Evolutionary conservation across 2,888 invertebrate genomes (phyloP), one percentile per base, ranked within the genome.

Genomic region (Lochmaea crataegi): DNA sequence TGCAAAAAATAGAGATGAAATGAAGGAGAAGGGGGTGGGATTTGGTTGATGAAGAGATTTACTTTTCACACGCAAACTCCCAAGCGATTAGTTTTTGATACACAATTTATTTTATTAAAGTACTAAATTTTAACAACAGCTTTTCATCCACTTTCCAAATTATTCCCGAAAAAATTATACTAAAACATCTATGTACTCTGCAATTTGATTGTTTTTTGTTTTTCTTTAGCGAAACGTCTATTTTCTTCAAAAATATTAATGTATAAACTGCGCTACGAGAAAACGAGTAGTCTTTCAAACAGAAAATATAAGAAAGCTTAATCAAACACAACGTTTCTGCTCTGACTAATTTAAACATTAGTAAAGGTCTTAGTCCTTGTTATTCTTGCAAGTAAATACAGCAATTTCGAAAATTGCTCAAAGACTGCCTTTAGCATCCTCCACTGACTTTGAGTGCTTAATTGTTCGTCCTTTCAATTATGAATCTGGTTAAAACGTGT

Each of bases 401-500:
- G 41, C 32, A 14, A 32, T 41, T 32, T 60, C 14, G 1, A 64
- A 64, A 42, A 42, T 64, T 64, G 26, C 41, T 48, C 48, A 48
- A 42, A 64, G 64, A 26, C 48, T 64, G 14, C 14, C 64, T 16
- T 26, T 18, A 53, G 53, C 16, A 48, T 18, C 42, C 64, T 42
- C 42, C 64, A 42, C 60, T 22, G 45, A 64, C 45, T 64, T 64
- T 53, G 16, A 53, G 53, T 64, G 9, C 64, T 42, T 64, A 64
- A 64, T 42, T 64, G 48, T 48, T 64, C 48, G 22, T 64, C 42
- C 22, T 16, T 64, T 64, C 64, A 64, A 64, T 64, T 48, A 48
- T 64, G 64, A 48, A 64, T 64, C 45, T 64, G 32, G 64, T 14
- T 64, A 18, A 64, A 64, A 64, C 42, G 26, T 42, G 48, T 64